Base-by-base conservation (phyloP, 2,113 vertebrate genomes). In the Gavia stellata region DNA sequence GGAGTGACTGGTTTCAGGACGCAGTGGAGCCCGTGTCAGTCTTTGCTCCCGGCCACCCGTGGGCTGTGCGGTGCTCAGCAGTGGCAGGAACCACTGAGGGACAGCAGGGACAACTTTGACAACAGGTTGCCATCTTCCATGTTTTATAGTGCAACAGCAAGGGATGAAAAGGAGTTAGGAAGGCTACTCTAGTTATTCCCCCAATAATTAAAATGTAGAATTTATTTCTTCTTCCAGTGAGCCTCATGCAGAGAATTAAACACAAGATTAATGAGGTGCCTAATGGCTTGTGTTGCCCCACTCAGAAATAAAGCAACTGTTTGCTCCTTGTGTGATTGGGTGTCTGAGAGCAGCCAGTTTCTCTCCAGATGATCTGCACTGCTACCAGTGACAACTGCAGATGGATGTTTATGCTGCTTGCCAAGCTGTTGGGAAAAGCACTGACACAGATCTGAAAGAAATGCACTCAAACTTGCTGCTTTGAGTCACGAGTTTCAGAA, bases 181-280 rank as follows among this genome's bases (percentile, higher is more conserved):
- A 85, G 56, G 70, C 40, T 65, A 3, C 62, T 67, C 34, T 45
- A 23, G n/a, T 80, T 72, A 40, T 68, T 71, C 56, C 34, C 28
- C 11, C 49, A 19, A 4, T 61, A 90, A 95, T 92, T 93, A 93
- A 90, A 88, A 26, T 1, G 21, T 16, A 66, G 81, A 83, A 66
- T 92, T 73, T 58, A 90, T 55, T 92, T 47, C 74, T 86, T 26
- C 34, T 93, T 45, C 62, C 90, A 86, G 66, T 1, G 17, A 89
- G 85, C n/a, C 85, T 91, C 94, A 77, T 7, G 74, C 85, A 94
- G 92, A 77, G 92, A 92, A 88, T 83, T 38, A 88, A 86, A 33
- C 71, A 38, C 21, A 33, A 94, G 96, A 96, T 95, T 93, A 92
- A 96, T 58, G 81, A 95, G 82, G 71, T 93, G 93, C 72, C 62